Evolutionary conservation across 2,797 vertebrate genomes (phyloP), one percentile per base, ranked within the genome.

Genomic region (Manis pentadactyla): DNA sequence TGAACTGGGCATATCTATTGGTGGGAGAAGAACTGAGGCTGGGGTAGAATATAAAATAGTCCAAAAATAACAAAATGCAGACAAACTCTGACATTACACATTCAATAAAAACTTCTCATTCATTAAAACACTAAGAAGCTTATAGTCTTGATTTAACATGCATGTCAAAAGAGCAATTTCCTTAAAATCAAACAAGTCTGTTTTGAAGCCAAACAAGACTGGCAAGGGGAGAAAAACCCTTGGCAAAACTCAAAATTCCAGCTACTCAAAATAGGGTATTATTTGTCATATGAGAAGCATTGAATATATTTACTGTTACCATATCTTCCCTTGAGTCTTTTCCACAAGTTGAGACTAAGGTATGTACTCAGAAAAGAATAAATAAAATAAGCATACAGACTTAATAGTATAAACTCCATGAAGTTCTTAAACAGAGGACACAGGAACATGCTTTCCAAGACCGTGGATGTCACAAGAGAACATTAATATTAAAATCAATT

Each of bases 251-350:
- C 21, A 84, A 91, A 97, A 93, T 85, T 77, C 51, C 57, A 96
- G 71, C 25, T 66, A 82, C 49, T 93, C 46, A 82, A 94, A 93
- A 94, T 27, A 92, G 78, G 29, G 17, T 71, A 86, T 85, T 90
- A 87, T 93, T 96, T 93, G 61, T 94, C 94, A 96, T 78, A 3
- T 81, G 59, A 85, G 74, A 96, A 94, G 4, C 53, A 94, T 27
- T 85, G 29, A 85, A 64, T 83, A 8, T 69, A 91, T 96, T 97
- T 73, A 75, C 61, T 93, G 42, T 63, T 84, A 51, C 57, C 90
- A 49, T 69, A 69, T 83, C 73, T 94, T 97, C 73, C 69, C 81
- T 31, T 96, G 87, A 96, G 63, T 75, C n/a, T 71, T 94, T 95
- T 95, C 73, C 59, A 75, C 77, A 88, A 93, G 25, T 55, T 77